These are phyloP conservation scores for Danio jaintianensis DNA, from an alignment of 2,797 vertebrate species.

Conservation along the genomic window DNA sequence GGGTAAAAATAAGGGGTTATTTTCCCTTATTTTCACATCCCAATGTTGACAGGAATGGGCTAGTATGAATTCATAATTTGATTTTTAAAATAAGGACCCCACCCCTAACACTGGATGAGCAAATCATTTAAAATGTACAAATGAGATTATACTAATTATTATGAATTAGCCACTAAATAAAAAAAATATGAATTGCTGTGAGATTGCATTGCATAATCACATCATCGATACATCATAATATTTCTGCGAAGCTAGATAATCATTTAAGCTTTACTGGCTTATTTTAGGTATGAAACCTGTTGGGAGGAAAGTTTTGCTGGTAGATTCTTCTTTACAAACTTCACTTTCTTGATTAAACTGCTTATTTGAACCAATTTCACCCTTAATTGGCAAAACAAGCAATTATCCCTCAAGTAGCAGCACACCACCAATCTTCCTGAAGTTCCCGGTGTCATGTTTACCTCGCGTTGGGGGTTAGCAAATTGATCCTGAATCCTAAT, in stretches of 20 bases:
- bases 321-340: not conserved
- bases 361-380: slow-evolving; percentile 44
- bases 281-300: not conserved
- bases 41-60: no score
- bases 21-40: no score
- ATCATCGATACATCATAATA: no score
- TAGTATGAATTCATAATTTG: no score
- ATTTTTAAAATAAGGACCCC: no score
- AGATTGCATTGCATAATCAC: no score
- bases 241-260: not conserved
- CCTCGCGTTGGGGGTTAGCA: not conserved
- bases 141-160: no score
- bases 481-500: not conserved
- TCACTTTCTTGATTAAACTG: slow-evolving; percentile 27
- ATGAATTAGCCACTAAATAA: no score
- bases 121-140: no score
- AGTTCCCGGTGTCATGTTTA: not conserved
- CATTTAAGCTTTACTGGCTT: not conserved
- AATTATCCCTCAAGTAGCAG: slow-evolving; percentile 4
- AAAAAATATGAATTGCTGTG: no score
- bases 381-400: slow-evolving; percentile 40
- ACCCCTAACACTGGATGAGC: no score
- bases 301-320: not conserved
- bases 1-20: no score
- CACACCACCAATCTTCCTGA: not conserved